Evolutionary conservation across 2,113 vertebrate genomes (phyloP).

Genomic region (Gorsachius goisagi): DNA sequence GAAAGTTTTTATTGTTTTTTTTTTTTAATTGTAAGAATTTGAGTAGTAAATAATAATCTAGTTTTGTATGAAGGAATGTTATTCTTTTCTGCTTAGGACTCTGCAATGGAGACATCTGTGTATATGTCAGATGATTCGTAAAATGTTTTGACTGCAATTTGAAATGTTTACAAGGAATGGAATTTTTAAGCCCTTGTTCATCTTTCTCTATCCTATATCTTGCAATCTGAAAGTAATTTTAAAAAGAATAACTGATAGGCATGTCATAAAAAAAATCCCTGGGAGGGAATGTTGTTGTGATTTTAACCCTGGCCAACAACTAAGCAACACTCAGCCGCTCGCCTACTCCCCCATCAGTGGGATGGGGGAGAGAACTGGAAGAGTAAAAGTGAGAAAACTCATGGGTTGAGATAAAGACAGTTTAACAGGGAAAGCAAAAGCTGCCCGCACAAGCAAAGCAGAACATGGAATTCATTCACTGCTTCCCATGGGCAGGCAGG

Average conservation of each 20-base stretch:
- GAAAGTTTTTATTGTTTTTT: neutral
- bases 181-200: neutral
- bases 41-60: neutral
- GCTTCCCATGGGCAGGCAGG: no score
- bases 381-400: no score
- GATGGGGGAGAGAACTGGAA: no score
- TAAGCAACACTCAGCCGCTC: no score
- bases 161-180: neutral
- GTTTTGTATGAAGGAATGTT: neutral
- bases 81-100: neutral
- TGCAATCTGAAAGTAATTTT: neutral
- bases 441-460: no score
- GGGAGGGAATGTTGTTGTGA: neutral
- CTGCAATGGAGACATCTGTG: neutral
- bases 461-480: no score
- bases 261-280: neutral
- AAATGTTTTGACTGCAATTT: neutral
- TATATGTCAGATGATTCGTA: neutral
- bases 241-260: neutral
- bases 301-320: no score
- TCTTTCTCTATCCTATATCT: neutral
- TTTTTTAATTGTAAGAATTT: neutral
- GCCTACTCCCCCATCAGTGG: no score
- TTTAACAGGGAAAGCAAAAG: no score
- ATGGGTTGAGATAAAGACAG: no score